Percentiles rank a stretch among this genome's conserved stretches.
phyloP scores from a whole-genome alignment of 2,113 vertebrate species.

The Procavia capensis region DNA sequence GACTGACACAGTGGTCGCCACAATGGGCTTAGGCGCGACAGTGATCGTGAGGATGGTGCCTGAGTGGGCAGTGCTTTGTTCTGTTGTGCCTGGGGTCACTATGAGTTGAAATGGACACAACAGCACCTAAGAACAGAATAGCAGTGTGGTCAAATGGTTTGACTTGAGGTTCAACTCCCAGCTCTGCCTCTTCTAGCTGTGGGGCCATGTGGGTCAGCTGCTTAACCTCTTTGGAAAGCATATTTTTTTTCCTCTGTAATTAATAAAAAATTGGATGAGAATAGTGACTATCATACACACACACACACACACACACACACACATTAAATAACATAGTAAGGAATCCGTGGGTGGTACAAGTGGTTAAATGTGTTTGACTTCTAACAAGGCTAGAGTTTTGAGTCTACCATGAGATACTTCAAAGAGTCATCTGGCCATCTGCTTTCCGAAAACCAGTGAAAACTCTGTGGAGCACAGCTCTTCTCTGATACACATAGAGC shows the following conservation, averaged over 20 bases:
- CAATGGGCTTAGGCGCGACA: too few species aligned
- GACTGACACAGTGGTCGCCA: too few species aligned
- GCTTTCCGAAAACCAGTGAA: not conserved
- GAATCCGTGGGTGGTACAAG: not conserved
- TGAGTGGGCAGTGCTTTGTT: too few species aligned
- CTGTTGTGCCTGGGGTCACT: too few species aligned
- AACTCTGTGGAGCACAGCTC: not conserved
- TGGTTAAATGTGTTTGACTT: not conserved
- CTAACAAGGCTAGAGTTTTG: not conserved
- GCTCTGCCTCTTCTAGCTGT: not conserved
- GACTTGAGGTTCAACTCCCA: not conserved
- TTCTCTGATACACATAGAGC: not conserved
- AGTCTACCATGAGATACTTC: not conserved
- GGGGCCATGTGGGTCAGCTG: not conserved
- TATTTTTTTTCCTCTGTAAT: not conserved
- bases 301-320: too few species aligned
- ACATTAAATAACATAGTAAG: not conserved
- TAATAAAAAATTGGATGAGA: not conserved
- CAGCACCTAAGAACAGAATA: not conserved
- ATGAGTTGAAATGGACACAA: too few species aligned
- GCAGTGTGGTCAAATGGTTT: not conserved
- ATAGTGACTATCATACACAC: not conserved
- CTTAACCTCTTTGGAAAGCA: not conserved
- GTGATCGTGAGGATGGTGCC: too few species aligned
- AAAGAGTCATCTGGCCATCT: not conserved